These are phyloP conservation scores for Archaeoteleia sp. DNA, from an alignment of 2,888 invertebrate genomes.

Conservation along the genomic window DNA sequence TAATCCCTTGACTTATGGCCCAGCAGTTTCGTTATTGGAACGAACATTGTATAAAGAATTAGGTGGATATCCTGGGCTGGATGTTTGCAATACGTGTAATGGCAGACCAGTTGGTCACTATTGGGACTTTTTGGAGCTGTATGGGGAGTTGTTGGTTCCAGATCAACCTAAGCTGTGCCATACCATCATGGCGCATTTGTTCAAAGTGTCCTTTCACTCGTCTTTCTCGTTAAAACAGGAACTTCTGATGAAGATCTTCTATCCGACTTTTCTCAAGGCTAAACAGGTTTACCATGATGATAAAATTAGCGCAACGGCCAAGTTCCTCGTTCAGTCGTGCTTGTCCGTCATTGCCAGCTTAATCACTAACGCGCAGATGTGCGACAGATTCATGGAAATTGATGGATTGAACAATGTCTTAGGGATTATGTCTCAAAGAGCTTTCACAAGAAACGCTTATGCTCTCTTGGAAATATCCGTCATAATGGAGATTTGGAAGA, in stretches of 20 bases:
- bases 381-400: constrained; percentile 78
- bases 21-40: constrained; percentile 77
- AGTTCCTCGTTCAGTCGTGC: constrained; percentile 79
- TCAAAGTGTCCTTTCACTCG: constrained; percentile 78
- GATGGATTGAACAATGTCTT: constrained; percentile 78
- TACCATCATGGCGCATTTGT: constrained; percentile 78
- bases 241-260: constrained; percentile 79
- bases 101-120: constrained; percentile 64
- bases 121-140: constrained; percentile 79
- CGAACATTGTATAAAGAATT: constrained; percentile 79
- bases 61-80: constrained; percentile 74
- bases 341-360: constrained; percentile 79
- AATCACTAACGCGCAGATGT: constrained; percentile 77
- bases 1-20: constrained; percentile 67
- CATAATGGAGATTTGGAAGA: constrained; percentile 78
- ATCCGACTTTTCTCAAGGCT: constrained; percentile 79
- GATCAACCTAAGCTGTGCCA: constrained; percentile 78
- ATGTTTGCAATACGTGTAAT: constrained; percentile 72
- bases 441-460: constrained; percentile 79
- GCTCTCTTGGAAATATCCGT: constrained; percentile 79
- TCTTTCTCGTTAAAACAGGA: constrained; percentile 78
- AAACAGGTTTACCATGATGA: constrained; percentile 75
- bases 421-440: constrained; percentile 76
- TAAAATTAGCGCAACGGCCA: constrained; percentile 76
- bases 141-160: constrained; percentile 77